Evolutionary conservation across 2,797 vertebrate genomes (phyloP).

Genomic region (Mallotus villosus): DNA sequence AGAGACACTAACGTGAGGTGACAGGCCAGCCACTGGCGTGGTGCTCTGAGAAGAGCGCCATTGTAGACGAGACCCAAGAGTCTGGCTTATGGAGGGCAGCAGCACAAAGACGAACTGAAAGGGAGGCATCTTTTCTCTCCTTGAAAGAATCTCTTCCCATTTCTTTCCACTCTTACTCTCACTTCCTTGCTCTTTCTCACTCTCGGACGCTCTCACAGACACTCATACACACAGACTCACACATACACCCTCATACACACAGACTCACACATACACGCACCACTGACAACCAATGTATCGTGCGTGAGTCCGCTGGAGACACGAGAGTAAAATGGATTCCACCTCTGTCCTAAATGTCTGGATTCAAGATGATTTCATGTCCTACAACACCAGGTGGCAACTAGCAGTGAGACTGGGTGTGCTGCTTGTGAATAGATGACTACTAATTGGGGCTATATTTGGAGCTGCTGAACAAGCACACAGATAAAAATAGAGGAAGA

Average conservation of each 20-base stretch:
- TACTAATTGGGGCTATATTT: not conserved
- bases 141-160: slow-evolving; percentile 34
- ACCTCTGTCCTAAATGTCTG: not conserved
- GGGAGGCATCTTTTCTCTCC: slow-evolving; percentile 49
- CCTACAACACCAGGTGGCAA: not conserved
- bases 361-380: slow-evolving; percentile 6
- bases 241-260: slow-evolving; percentile 28
- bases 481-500: not conserved
- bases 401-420: not conserved
- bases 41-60: slow-evolving; percentile 62
- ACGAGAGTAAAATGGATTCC: slow-evolving; percentile 2
- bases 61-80: slow-evolving; percentile 67
- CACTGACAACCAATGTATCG: slow-evolving; percentile 29
- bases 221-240: slow-evolving; percentile 13
- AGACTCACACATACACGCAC: slow-evolving; percentile 5
- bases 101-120: slow-evolving; percentile 58
- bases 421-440: not conserved
- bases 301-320: slow-evolving; percentile 15
- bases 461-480: not conserved
- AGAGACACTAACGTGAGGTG: slow-evolving; percentile 71
- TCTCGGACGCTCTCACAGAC: slow-evolving; percentile 14
- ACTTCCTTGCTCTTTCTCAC: slow-evolving; percentile 20
- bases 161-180: slow-evolving; percentile 15
- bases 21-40: slow-evolving; percentile 66
- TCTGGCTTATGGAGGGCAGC: slow-evolving; percentile 61